phyloP scores from a whole-genome alignment of 2,797 vertebrate genomes.

The Tokudaia tokunoshimensis region DNA sequence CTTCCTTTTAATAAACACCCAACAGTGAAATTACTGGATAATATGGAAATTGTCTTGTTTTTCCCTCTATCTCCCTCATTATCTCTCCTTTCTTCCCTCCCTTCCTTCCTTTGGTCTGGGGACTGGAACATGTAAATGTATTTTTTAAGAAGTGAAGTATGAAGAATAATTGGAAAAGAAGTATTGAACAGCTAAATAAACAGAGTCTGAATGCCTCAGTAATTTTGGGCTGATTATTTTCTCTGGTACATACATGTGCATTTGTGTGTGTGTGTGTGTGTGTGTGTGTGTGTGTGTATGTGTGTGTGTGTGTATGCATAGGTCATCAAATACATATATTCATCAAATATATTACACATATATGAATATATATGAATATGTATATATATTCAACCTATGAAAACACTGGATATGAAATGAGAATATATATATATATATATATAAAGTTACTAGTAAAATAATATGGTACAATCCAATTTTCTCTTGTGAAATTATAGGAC shows the following conservation, averaged over 20 bases:
- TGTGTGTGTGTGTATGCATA: too few relatives aligned
- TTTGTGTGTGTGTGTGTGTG: too few relatives aligned
- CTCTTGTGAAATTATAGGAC: background rate
- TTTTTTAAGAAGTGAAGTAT: background rate
- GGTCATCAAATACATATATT: background rate
- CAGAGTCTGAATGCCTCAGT: background rate
- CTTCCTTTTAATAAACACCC: background rate
- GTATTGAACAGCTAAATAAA: background rate
- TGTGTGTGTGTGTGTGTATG: too few relatives aligned
- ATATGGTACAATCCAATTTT: background rate
- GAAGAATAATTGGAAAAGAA: background rate
- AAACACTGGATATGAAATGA: background rate
- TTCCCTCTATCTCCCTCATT: background rate
- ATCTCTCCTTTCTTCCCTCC: too few relatives aligned
- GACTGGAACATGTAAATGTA: background rate
- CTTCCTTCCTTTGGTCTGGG: background rate
- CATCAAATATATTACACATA: background rate
- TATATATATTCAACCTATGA: background rate
- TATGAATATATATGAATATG: background rate
- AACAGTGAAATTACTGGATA: background rate
- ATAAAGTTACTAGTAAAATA: background rate
- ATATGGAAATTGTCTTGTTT: background rate
- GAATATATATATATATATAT: background rate
- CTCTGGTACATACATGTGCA: background rate
- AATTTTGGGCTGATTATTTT: background rate